phyloP scores from a whole-genome alignment of 2,888 invertebrate genomes.

The Campoplex nolae region DNA sequence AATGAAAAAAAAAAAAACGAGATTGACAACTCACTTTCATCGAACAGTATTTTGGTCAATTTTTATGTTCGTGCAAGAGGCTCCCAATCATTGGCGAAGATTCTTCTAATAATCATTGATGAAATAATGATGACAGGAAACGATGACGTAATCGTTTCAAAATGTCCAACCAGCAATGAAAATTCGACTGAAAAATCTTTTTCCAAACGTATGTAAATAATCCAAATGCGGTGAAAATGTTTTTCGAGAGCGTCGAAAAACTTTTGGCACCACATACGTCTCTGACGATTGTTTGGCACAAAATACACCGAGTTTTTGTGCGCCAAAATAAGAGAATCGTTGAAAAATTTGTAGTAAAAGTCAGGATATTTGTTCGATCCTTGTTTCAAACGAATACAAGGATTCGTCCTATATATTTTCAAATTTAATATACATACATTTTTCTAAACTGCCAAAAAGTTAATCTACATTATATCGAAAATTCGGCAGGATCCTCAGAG shows the following conservation, averaged over 20 bases:
- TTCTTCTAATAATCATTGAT: background rate
- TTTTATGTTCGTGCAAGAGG: background rate
- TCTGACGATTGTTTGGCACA: background rate
- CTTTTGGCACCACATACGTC: background rate
- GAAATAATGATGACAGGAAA: background rate
- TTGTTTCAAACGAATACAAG: background rate
- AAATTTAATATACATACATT: no score
- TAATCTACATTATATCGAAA: background rate
- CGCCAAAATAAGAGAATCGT: background rate
- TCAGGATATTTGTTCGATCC: background rate
- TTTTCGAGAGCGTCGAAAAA: background rate
- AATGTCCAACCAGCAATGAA: background rate
- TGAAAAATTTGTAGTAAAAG: background rate
- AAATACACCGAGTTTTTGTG: background rate
- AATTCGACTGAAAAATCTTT: no score
- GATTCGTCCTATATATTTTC: no score
- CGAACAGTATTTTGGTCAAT: background rate
- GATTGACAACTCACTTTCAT: background rate
- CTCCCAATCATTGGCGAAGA: background rate
- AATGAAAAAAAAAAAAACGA: background rate
- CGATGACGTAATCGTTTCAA: background rate
- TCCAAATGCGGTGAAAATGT: background rate
- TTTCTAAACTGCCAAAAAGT: background rate
- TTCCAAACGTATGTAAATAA: background rate
- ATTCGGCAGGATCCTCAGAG: background rate